Evolutionary conservation across 2,113 vertebrate species (phyloP), one percentile per base, ranked within the genome.

Genomic region (Pampusana beccarii): DNA sequence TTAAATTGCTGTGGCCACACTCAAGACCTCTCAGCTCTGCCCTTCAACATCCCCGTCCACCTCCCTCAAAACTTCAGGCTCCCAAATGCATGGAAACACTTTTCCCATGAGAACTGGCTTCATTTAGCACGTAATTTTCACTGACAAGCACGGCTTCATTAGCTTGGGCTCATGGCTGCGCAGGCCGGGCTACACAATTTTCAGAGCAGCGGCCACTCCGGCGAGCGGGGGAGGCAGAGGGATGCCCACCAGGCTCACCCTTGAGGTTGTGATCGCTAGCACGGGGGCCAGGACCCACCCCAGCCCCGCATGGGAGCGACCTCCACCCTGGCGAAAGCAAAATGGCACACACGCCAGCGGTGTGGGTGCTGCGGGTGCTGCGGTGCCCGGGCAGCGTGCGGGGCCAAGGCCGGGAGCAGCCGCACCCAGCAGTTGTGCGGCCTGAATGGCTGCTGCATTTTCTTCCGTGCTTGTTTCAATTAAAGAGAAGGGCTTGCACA

Each of bases 341-440:
- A 48, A 46, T 0, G 6, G 23, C 29, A 15, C 29, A 3, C 0
- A 48, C 0, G 0, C 15, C 77, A 44, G 10, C 1, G 57, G 56
- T 42, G 50, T 0, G 2, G 60, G 10, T 70, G 53, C 65, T 48
- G 50, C 0, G 2, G 65, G 10, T 73, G 44, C 44, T 46, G 44
- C 44, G 44, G 44, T 46, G 20, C 46, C 25, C 9, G 29, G 17
- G 57, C 38, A 25, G 15, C 18, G 16, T 1, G 0, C 1, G 31
- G 56, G 69, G 73, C 54, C 65, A 16, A 34, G 74, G 80, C 34
- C 1, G 33, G 16, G 77, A 28, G 51, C 56, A 34, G 77, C 91
- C 0, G 4, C 56, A 64, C 50, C 16, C 65, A 48, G 65, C 44
- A 57, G 12, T 5, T 12, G 33, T 12, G 33, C 11, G 0, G 17